A percentile compares a stretch with the other conserved stretches of the same genome.
phyloP scores from a whole-genome alignment of 2,113 vertebrate genomes.

The Willisornis vidua region DNA sequence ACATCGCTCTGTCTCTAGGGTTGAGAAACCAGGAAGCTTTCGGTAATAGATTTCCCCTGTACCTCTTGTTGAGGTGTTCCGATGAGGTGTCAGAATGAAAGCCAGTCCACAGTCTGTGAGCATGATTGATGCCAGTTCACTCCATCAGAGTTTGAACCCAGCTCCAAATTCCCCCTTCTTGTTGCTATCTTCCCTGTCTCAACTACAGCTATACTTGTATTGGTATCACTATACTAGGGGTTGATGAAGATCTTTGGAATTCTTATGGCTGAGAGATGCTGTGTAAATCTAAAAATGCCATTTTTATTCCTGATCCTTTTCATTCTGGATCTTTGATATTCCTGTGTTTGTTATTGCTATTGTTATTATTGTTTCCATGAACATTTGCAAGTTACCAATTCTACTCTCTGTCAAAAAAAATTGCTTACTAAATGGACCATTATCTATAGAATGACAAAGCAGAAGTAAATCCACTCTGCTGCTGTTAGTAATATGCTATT shows the following conservation, averaged over 20 bases:
- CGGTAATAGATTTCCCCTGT: neutral
- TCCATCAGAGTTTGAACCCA: neutral
- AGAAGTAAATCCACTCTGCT: slow-evolving; percentile 6
- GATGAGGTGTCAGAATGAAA: slow-evolving; percentile 25
- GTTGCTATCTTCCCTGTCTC: neutral
- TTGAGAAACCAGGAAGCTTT: neutral
- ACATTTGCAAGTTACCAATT: neutral
- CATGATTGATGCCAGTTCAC: neutral
- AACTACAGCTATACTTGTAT: neutral
- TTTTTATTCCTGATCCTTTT: neutral
- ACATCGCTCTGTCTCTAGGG: neutral
- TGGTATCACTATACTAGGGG: neutral
- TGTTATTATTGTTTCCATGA: neutral
- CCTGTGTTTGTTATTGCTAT: neutral
- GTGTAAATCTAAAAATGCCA: neutral
- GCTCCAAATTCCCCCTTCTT: neutral
- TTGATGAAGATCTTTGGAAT: neutral
- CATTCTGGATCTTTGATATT: neutral
- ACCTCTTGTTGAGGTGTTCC: neutral
- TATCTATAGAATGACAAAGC: neutral
- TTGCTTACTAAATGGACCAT: slow-evolving; percentile 28
- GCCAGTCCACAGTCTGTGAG: neutral
- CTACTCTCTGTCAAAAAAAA: slow-evolving; percentile 3
- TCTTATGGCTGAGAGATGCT: neutral
- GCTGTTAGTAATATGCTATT: slow-evolving; percentile 14